A percentile compares a stretch with the other conserved stretches of the same genome.
Conservation (phyloP, 2,888 invertebrate species). For the Cosmorhoe ocellata region DNA sequence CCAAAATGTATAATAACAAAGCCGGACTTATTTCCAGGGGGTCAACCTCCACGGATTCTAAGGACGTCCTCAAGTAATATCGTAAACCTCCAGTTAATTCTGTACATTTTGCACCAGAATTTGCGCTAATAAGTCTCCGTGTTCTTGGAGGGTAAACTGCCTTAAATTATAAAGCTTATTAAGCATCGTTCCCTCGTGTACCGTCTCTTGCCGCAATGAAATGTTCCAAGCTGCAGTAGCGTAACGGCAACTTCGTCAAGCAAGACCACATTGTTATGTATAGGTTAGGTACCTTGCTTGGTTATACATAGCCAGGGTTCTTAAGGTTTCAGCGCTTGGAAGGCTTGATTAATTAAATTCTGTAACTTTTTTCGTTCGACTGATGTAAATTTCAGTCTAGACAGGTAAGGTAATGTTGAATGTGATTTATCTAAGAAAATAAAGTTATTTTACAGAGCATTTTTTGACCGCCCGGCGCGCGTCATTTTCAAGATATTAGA, state of each 20-base stretch:
- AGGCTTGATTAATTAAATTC: constrained; percentile 56
- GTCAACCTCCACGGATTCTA: constrained; percentile 20
- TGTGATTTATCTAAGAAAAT: neutral
- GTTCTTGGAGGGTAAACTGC: constrained; percentile 54
- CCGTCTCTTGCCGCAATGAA: constrained; percentile 68
- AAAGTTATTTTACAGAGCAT: too few relatives aligned
- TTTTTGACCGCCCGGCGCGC: too few relatives aligned
- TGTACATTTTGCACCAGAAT: constrained; percentile 48
- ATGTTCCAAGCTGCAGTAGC: constrained; percentile 48
- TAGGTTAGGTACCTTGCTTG: constrained; percentile 21
- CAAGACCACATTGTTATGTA: constrained; percentile 53
- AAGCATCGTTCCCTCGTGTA: constrained; percentile 72
- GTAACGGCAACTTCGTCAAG: constrained; percentile 45
- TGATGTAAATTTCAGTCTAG: constrained; percentile 23
- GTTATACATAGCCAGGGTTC: constrained; percentile 19
- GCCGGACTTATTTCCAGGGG: neutral
- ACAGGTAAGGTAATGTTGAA: neutral
- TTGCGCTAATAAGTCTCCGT: constrained; percentile 61
- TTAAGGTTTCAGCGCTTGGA: constrained; percentile 35
- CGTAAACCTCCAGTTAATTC: constrained; percentile 52
- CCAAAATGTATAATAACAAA: too few relatives aligned
- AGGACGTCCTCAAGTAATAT: constrained; percentile 28
- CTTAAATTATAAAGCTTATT: constrained; percentile 79
- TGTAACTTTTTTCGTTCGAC: constrained; percentile 37
- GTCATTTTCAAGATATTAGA: too few relatives aligned